Evolutionary conservation across 2,888 invertebrate genomes (phyloP), one percentile per base, ranked within the genome.

Genomic region (Nemotelus nigrinus): DNA sequence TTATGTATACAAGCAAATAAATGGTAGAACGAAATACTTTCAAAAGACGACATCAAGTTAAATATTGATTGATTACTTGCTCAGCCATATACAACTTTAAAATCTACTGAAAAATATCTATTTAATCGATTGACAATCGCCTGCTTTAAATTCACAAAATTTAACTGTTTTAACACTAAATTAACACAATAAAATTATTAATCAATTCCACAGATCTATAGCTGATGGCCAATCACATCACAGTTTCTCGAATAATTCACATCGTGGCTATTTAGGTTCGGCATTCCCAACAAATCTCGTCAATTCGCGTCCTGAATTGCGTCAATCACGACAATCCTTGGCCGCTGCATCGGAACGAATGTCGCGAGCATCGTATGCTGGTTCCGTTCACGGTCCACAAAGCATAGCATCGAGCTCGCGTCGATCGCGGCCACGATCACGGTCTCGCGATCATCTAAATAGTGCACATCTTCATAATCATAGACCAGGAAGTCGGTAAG

Each of bases 141-240:
- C 25, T 25, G 25, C 25, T 25, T 25, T 25, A 25, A 25, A 25
- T 25, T 25, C 25, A 1, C 25, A 25, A 25, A 25, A 25, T 25
- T 25, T 25, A 25, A 25, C 25, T 25, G 25, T 25, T 25, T 25
- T 25, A 25, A 25, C 25, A 25, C 1, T 25, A 25, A 25, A 25
- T 25, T 25, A 25, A 25, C 25, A 25, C 25, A 25, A 25, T 25
- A 25, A 25, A 25, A 25, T 25, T 25, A 25, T 25, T 25, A 25
- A 25, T 25, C 25, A 25, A 25, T 25, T 74, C 47, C 81, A 80
- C 82, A 91, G 95, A 83, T 94, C 95, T 80, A 91, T 95, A 82
- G 95, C 95, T 79, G 96, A 96, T 85, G 95, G 95, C 79, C 96
- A 96, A 87, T 95, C 95, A 77, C 95, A 96, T 85, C 94, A 96